phyloP scores from a whole-genome alignment of 2,797 vertebrate genomes.

The Salmo trutta region DNA sequence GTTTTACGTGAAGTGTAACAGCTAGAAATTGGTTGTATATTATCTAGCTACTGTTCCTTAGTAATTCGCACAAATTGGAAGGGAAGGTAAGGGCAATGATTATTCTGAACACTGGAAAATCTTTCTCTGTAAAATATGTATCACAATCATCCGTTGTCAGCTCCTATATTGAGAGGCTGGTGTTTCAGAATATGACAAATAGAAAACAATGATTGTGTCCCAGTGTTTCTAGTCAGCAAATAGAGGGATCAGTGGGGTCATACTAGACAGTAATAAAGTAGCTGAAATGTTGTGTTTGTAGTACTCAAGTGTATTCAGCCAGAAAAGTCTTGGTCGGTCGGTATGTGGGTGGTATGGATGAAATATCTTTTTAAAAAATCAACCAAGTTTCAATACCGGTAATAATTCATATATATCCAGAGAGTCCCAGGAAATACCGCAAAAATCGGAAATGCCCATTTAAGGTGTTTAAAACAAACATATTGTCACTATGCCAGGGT shows the following conservation, averaged over 20 bases:
- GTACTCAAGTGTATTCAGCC: not conserved
- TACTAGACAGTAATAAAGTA: not conserved
- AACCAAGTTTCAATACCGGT: too few relatives aligned
- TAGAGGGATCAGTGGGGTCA: not conserved
- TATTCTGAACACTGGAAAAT: not conserved
- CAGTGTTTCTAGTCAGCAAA: not conserved
- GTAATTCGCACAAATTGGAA: not conserved
- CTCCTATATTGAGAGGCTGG: not conserved
- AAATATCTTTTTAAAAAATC: too few relatives aligned
- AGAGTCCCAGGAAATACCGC: too few relatives aligned
- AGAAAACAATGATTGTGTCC: not conserved
- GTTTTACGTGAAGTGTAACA: not conserved
- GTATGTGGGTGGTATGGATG: not conserved
- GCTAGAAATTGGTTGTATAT: conserved; percentile 1
- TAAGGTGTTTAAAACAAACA: too few relatives aligned
- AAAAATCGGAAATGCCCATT: too few relatives aligned
- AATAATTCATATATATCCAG: too few relatives aligned
- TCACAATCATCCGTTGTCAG: not conserved
- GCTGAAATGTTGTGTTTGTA: not conserved
- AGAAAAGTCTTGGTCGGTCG: not conserved
- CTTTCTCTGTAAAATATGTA: not conserved
- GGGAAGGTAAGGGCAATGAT: not conserved
- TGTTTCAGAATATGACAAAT: not conserved
- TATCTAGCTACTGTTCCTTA: not conserved
- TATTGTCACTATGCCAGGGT: too few relatives aligned